phyloP scores from a whole-genome alignment of 2,888 invertebrate genomes.

The Hirtodrosophila duncani region DNA sequence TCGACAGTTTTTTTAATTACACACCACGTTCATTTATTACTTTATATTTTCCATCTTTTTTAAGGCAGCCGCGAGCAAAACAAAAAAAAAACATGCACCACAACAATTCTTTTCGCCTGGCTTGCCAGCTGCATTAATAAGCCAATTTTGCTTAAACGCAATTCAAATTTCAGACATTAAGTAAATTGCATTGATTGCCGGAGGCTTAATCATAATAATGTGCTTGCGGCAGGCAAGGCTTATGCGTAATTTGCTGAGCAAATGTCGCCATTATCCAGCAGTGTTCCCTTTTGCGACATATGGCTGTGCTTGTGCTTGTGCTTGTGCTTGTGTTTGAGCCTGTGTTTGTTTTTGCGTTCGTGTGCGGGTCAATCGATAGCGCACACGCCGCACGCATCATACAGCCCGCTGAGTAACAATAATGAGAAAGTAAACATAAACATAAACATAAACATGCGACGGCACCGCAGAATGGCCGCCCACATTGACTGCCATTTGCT shows the following conservation, averaged over 20 bases:
- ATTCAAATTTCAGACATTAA: background rate
- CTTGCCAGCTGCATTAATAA: no score
- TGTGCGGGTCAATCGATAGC: conserved; percentile 52
- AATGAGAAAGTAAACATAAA: conserved; percentile 35
- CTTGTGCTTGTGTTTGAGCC: background rate
- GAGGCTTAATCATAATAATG: conserved; percentile 57
- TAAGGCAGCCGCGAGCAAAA: conserved; percentile 11
- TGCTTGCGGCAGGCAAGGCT: conserved; percentile 30
- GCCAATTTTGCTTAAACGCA: no score
- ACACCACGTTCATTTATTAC: conserved; percentile 45
- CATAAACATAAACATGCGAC: conserved; percentile 35
- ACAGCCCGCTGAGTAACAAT: no score
- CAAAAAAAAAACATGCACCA: no score
- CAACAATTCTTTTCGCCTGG: no score
- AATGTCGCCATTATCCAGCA: conserved; percentile 45
- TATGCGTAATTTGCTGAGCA: conserved; percentile 51
- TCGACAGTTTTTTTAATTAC: conserved; percentile 45
- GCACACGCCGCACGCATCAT: conserved; percentile 12
- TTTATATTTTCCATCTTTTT: conserved; percentile 20
- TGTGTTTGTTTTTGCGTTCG: conserved; percentile 8
- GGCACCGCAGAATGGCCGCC: conserved; percentile 1
- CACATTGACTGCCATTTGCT: conserved; percentile 21
- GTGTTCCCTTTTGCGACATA: conserved; percentile 3
- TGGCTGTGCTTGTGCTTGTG: background rate
- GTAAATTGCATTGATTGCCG: conserved; percentile 60